Conservation (phyloP, 1,140 invertebrate species). For the Cherax quadricarinatus region DNA sequence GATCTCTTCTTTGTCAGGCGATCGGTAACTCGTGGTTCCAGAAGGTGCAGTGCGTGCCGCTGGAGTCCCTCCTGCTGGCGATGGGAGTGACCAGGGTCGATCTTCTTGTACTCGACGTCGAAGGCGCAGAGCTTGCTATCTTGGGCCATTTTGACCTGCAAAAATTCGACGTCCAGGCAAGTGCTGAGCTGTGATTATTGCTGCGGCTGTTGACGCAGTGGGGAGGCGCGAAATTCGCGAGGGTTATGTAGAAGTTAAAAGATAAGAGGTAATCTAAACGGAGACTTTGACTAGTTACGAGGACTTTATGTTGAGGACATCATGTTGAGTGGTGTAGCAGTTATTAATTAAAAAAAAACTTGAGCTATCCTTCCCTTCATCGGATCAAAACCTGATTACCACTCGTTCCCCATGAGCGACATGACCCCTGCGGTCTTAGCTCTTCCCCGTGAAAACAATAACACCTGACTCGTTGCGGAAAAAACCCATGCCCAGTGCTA, state of each 20-base stretch:
- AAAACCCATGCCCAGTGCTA: too few species aligned
- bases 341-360: neutral
- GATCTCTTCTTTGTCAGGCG: neutral
- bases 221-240: neutral
- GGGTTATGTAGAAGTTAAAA: too few species aligned
- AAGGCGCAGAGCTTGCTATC: conserved; percentile 80
- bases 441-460: too few species aligned
- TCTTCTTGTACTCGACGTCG: conserved; percentile 84
- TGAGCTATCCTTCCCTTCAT: too few species aligned
- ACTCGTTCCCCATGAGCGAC: too few species aligned
- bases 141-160: conserved; percentile 53
- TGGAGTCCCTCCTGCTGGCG: conserved; percentile 87
- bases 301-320: neutral
- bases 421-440: too few species aligned
- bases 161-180: conserved; percentile 65
- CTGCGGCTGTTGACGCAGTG: neutral
- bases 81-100: conserved; percentile 84
- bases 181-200: neutral
- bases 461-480: too few species aligned
- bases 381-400: too few species aligned
- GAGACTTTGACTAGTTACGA: too few species aligned
- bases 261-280: too few species aligned
- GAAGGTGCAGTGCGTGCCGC: conserved; percentile 87
- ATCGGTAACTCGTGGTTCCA: conserved; percentile 70
- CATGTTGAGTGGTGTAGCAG: neutral